Base-by-base conservation (phyloP, 2,113 vertebrate species). In the Pseudorectes ferrugineus region DNA sequence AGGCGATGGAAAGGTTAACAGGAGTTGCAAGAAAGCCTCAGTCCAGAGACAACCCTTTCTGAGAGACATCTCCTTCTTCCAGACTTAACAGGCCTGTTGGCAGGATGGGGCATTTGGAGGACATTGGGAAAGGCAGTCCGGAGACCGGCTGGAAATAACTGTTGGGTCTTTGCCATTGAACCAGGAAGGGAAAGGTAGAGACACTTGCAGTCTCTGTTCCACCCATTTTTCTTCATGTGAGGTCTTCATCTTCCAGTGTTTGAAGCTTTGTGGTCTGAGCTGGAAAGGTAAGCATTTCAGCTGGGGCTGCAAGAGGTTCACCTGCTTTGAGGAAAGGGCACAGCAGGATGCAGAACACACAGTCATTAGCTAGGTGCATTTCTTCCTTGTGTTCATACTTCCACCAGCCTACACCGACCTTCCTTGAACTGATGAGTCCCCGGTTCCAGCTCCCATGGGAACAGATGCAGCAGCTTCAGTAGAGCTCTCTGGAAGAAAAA, bases 61-160 rank as follows among this genome's bases (percentile, higher is more conserved):
- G 65, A 94, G 89, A 85, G 46, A 93, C 55, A 45, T 74, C 63
- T 91, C 66, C 72, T 95, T 93, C 91, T 91, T 94, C 55, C 72
- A 83, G 38, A 61, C 43, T 67, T 84, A 57, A 90, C 85, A 88
- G 71, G 59, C 43, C 82, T 92, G 43, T 85, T 83, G 71, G 54
- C 84, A 95, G 89, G 58, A 93, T 91, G 83, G 58, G 89, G 70
- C 80, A 75, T 92, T 93, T 94, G 71, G 89, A 95, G 78, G 82
- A 93, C 82, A 67, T 49, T 85, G 92, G 45, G 89, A 87, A 87
- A 95, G 82, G 76, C 86, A 92, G 63, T 70, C 72, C 0, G 0
- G 92, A 93, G 38, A 83, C 71, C 58, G 6, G 46, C 85, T 94
- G 89, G 81, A 86, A 94, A 92, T 88, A 92, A 74, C 43, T 78